Evolutionary conservation across 2,888 invertebrate species (phyloP), one percentile per base, ranked within the genome.

Genomic region (Eupithecia vulgata): DNA sequence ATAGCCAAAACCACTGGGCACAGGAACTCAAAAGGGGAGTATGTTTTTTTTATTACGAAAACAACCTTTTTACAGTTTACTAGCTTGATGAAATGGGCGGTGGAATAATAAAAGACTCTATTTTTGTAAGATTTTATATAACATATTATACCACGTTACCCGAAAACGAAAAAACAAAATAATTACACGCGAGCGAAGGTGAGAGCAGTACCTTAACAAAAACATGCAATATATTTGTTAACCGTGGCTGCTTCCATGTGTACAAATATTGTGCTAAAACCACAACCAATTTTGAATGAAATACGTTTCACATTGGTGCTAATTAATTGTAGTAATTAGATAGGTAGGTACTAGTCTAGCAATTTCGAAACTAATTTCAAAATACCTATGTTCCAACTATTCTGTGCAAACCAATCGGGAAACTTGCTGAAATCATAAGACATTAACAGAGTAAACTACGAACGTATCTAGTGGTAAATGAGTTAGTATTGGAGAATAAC

Each of bases 291-390:
- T 57, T 57, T 5, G 25, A 21, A 25, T 57, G 12, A 13, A 25
- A 57, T 25, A 25, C 4, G 57, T 25, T 21, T 52, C 57, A 12
- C 10, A 57, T 13, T 57, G 57, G 25, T 25, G 21, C 52, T 57
- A 57, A 57, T 57, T 57, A 57, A 57, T 13, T 57, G 5, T 57
- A 4, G 21, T 57, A 57, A 25, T 57, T 57, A 52, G 17, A 21
- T 12, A 12, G 12, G 52, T 12, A 12, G 12, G 52, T 21, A 52
- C 21, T 21, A 57, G 57, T 57, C 25, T 57, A 57, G 25, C 13
- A 57, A 25, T 57, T 57, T 57, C 21, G 21, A 52, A 57, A 57
- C 52, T 57, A 57, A 57, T 57, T 57, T 57, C 57, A 25, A 57
- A 57, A 57, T 25, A 57, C 57, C 25, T 5, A 4, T 52, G 25